Evolutionary conservation across 2,888 invertebrate genomes (phyloP), one percentile per base, ranked within the genome.

Genomic region (Pollenia amentaria): DNA sequence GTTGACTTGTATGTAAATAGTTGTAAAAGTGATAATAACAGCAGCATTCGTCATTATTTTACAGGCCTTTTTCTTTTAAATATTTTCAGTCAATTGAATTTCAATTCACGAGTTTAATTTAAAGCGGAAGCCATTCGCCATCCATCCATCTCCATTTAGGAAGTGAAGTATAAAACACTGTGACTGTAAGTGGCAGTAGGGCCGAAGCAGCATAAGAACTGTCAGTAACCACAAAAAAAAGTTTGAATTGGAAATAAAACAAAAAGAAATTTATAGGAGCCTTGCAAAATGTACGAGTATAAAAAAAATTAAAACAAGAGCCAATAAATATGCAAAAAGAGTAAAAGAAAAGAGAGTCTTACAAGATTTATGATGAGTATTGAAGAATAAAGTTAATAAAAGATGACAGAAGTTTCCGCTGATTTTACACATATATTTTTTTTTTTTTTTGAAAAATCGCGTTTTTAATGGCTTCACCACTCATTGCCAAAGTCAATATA

Each of bases 51-150:
- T 86, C 73, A 78, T 81, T 78, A 46, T 73, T 83, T 29, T 29
- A 29, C 46, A 62, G 53, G 18, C 75, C 65, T 80, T 84, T 57
- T 70, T 80, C 44, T 67, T 80, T 29, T 29, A 1, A 29, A 29
- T 6, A 29, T 29, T 72, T 76, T 78, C 60, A 79, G 48, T 62
- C 84, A 87, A 87, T 87, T 87, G 84, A 87, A 77, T 87, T 87
- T 87, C 84, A 84, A 81, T 87, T 87, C 84, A 84, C 87, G 84
- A 84, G 67, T 81, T 84, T 81, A 84, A 29, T 84, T 87, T 78
- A 84, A 87, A 87, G 77, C 87, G 87, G 87, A 87, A 87, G 44
- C 77, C 87, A 53, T 84, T 87, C 73, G 84, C 84, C 62, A 69
- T 29, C 62, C 42, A 64, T 40, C 70, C 79, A 76, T 55, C 70